These are phyloP conservation scores for Baryphthengus martii DNA, from an alignment of 2,113 vertebrate genomes.

Conservation along the genomic window DNA sequence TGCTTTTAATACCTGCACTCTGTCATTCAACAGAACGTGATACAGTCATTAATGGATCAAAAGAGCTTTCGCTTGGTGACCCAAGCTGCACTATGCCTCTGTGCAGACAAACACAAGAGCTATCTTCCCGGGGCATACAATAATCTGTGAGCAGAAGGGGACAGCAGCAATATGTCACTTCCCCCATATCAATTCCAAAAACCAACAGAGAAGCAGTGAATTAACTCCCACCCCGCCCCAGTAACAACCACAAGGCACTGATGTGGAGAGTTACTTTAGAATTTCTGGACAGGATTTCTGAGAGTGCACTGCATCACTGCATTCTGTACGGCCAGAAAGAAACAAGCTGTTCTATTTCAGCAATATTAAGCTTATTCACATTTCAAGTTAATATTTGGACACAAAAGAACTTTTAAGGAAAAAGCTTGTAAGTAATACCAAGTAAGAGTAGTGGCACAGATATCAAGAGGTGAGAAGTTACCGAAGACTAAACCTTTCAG, in stretches of 20 bases:
- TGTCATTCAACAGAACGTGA: accelerated
- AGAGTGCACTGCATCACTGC: neutral
- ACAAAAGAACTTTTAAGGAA: neutral
- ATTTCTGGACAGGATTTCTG: neutral
- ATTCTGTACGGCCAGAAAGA: neutral
- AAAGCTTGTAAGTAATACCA: neutral
- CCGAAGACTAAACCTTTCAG: neutral
- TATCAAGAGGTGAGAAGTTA: neutral
- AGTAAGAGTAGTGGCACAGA: neutral
- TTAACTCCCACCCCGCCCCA: neutral
- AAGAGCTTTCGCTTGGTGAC: neutral
- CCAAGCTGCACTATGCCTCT: neutral
- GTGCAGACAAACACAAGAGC: neutral
- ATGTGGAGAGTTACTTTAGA: neutral
- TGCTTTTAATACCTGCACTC: neutral
- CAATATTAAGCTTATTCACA: neutral
- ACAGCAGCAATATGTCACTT: neutral
- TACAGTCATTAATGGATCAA: neutral
- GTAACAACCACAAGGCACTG: neutral
- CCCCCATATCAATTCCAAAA: neutral
- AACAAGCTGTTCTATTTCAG: neutral
- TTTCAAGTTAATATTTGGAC: neutral
- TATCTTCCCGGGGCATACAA: neutral
- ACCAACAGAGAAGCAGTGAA: neutral
- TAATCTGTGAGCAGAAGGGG: neutral